Conservation (phyloP, 2,797 vertebrate species). For the Sorex maritimensis region DNA sequence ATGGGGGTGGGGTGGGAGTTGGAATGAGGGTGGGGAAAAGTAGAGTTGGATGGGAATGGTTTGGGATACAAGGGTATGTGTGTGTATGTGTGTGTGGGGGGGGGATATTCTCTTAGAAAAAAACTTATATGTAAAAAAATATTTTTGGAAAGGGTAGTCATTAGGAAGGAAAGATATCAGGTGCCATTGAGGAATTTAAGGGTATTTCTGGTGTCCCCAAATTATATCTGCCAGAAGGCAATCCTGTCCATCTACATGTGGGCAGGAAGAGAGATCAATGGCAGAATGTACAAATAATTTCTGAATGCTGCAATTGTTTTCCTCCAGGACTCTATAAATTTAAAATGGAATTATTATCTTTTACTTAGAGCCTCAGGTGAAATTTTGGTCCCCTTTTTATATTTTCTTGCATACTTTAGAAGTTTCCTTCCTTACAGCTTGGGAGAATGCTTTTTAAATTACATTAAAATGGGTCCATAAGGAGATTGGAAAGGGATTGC, state of each 20-base stretch:
- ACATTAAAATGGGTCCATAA: background rate
- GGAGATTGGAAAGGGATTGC: background rate
- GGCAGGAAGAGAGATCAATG: background rate
- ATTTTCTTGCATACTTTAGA: background rate
- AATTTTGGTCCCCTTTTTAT: background rate
- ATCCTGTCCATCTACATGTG: background rate
- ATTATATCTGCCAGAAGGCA: background rate
- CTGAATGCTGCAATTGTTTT: background rate
- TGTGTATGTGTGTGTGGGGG: background rate
- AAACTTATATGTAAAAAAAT: background rate
- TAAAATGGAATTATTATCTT: slow-evolving; percentile 14
- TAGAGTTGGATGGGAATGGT: too few species aligned
- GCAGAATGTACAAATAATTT: background rate
- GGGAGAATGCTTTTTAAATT: background rate
- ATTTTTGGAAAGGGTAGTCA: background rate
- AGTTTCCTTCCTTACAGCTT: background rate
- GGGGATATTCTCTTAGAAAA: background rate
- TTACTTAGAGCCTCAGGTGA: background rate
- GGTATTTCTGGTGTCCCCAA: background rate
- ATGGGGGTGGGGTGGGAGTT: too few species aligned
- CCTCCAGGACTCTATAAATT: background rate
- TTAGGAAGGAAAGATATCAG: background rate
- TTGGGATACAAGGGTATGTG: background rate
- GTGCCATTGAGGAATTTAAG: background rate
- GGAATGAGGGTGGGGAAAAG: too few species aligned